These are phyloP conservation scores for Chunga burmeisteri DNA, from an alignment of 2,113 vertebrate species.

Conservation along the genomic window DNA sequence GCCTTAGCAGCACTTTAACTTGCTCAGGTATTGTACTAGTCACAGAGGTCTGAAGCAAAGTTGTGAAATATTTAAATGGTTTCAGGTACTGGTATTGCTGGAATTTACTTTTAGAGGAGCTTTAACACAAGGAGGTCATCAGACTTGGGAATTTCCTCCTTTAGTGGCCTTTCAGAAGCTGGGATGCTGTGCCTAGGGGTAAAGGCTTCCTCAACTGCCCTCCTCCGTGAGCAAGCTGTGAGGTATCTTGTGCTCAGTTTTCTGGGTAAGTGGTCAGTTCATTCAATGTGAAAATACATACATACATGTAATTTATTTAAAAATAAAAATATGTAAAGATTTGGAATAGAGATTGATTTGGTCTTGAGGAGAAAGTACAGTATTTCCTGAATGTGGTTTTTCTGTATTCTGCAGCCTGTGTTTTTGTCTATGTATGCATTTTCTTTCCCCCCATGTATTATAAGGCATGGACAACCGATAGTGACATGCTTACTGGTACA, in stretches of 20 bases:
- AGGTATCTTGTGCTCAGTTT: not conserved
- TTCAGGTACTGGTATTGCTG: not conserved
- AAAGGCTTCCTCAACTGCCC: not conserved
- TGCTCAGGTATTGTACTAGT: not conserved
- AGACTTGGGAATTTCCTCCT: not conserved
- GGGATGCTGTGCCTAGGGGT: not conserved
- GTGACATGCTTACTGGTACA: not conserved
- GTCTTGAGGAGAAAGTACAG: not conserved
- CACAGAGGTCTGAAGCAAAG: not conserved
- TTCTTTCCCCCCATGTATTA: not conserved
- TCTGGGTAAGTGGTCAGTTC: not conserved
- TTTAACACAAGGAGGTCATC: not conserved
- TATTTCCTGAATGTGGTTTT: not conserved
- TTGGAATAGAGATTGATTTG: not conserved
- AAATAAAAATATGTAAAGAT: not conserved
- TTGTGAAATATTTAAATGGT: not conserved
- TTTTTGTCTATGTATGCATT: not conserved
- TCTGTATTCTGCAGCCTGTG: not conserved
- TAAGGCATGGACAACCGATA: not conserved
- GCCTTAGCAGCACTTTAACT: not conserved
- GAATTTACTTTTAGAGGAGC: not conserved
- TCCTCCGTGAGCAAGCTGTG: not conserved
- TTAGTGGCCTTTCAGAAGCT: not conserved
- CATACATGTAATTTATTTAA: not conserved
- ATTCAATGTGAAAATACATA: not conserved